Evolutionary conservation across 2,888 invertebrate genomes (phyloP).

Genomic region (Dicyrtomina minuta): DNA sequence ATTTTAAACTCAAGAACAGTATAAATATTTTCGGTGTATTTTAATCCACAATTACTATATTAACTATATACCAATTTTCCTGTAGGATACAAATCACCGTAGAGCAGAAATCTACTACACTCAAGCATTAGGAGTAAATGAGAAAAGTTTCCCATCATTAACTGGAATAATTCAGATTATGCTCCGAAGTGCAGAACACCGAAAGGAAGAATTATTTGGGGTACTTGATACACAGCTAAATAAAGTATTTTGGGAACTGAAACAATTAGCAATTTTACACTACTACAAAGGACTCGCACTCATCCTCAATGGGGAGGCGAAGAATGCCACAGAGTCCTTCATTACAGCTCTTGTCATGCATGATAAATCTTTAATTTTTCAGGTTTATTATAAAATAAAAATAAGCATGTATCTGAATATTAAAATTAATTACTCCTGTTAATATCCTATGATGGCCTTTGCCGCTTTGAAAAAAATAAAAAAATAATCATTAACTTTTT

Average conservation of each 20-base stretch:
- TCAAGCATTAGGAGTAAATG: neutral
- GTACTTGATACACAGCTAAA: constrained; percentile 2
- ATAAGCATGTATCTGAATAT: too few species aligned
- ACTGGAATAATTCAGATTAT: constrained; percentile 13
- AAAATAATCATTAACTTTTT: neutral
- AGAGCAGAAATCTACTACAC: constrained; percentile 16
- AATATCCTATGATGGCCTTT: too few species aligned
- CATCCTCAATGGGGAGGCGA: neutral
- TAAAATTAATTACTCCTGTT: too few species aligned
- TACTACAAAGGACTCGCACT: constrained; percentile 1
- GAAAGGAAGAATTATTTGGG: constrained; percentile 1
- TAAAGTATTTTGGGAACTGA: neutral
- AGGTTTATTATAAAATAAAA: neutral
- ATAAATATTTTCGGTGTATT: neutral
- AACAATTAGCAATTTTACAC: neutral
- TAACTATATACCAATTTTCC: neutral
- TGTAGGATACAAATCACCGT: constrained; percentile 12
- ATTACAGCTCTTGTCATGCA: neutral
- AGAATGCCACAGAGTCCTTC: neutral
- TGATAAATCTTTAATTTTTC: constrained; percentile 11
- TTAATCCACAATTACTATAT: neutral
- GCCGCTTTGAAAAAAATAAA: too few species aligned
- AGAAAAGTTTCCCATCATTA: constrained; percentile 4
- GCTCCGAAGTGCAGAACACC: constrained; percentile 3
- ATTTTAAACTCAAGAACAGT: neutral